Conservation (phyloP, 2,888 invertebrate species). For the Drosophila picticornis region DNA sequence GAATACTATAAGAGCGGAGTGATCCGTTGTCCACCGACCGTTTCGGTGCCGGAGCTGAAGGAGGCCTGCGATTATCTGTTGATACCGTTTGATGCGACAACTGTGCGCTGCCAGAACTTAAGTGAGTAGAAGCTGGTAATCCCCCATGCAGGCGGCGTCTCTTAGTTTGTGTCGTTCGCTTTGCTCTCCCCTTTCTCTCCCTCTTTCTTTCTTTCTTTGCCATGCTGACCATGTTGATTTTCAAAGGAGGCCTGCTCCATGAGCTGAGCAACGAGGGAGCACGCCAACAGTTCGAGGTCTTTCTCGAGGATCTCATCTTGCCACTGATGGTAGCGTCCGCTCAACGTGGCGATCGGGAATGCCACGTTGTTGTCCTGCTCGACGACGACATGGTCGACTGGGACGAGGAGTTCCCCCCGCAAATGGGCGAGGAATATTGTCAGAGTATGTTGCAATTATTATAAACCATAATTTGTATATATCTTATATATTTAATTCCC, state of each 20-base stretch:
- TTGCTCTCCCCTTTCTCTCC: slow-evolving; percentile 40
- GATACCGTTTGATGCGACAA: slow-evolving; percentile 98
- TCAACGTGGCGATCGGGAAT: slow-evolving; percentile 97
- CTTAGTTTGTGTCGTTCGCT: slow-evolving; percentile 71
- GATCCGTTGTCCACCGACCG: slow-evolving; percentile 97
- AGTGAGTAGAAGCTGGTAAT: slow-evolving; percentile 87
- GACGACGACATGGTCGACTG: slow-evolving; percentile 99
- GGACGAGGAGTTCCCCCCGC: slow-evolving; percentile 99
- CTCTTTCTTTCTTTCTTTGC: slow-evolving; percentile 37
- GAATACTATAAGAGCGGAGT: slow-evolving; percentile 97
- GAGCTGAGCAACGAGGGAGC: slow-evolving; percentile 99
- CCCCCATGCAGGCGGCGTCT: slow-evolving; percentile 44
- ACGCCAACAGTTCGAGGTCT: slow-evolving; percentile 97
- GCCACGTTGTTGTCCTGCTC: slow-evolving; percentile 97
- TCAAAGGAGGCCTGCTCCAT: slow-evolving; percentile 94
- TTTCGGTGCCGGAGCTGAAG: slow-evolving; percentile 97
- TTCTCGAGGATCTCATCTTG: slow-evolving; percentile 96
- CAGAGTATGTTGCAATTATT: slow-evolving; percentile 89
- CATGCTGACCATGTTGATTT: slow-evolving; percentile 61
- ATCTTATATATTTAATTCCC: background rate
- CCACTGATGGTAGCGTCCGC: slow-evolving; percentile 98
- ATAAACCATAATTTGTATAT: background rate
- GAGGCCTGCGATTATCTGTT: slow-evolving; percentile 99
- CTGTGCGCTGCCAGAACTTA: slow-evolving; percentile 98
- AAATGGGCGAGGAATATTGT: slow-evolving; percentile 99